phyloP scores from a whole-genome alignment of 2,113 vertebrate genomes.

The Mobula hypostoma region DNA sequence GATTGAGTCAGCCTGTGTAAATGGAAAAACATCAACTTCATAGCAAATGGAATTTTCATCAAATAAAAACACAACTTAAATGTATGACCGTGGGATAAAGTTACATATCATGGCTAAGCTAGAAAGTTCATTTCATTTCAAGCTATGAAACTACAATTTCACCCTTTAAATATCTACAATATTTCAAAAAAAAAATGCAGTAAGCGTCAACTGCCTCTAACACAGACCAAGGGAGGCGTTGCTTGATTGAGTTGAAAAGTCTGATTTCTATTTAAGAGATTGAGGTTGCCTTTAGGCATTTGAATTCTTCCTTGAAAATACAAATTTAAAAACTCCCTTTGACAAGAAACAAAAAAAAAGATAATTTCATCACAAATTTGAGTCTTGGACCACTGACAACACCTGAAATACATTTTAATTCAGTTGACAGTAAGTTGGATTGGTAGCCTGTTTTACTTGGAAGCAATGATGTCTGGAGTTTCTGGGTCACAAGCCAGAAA shows the following conservation, averaged over 20 bases:
- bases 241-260: not conserved
- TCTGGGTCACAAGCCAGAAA: slow-evolving; percentile 12
- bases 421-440: slow-evolving; percentile 32
- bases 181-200: not conserved
- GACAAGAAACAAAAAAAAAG: not conserved
- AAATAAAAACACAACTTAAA: not conserved
- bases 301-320: not conserved
- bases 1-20: too few species aligned
- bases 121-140: not conserved
- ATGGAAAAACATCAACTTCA: not conserved
- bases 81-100: not conserved
- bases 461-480: slow-evolving; percentile 31
- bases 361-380: not conserved
- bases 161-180: not conserved
- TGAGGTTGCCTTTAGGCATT: not conserved
- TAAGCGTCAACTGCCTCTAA: not conserved
- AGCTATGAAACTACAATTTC: not conserved
- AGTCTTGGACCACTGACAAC: slow-evolving; percentile 4
- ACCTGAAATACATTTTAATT: slow-evolving; percentile 30
- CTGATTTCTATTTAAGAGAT: slow-evolving; percentile 2
- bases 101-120: not conserved
- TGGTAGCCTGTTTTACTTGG: slow-evolving; percentile 11
- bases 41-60: not conserved
- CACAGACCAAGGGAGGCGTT: not conserved
- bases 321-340: not conserved